These are phyloP conservation scores for Euura lappo DNA, from an alignment of 1,140 invertebrate species.

Conservation along the genomic window DNA sequence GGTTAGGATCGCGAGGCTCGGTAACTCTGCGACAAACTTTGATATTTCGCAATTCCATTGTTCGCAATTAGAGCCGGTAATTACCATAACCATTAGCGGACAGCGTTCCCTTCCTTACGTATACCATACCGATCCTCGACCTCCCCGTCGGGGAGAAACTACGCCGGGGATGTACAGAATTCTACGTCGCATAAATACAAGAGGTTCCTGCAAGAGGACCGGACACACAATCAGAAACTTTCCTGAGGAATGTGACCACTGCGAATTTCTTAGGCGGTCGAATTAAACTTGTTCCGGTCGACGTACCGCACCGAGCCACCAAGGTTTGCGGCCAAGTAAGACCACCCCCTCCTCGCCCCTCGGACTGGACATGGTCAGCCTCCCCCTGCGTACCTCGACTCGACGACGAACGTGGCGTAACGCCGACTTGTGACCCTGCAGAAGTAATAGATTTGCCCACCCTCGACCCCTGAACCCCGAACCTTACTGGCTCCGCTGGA, in stretches of 20 bases:
- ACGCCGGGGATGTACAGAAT: neutral
- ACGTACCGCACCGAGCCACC: constrained; percentile 9
- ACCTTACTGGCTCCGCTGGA: neutral
- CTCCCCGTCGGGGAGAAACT: neutral
- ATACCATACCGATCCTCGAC: neutral
- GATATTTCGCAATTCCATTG: constrained; percentile 61
- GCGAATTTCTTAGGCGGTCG: constrained; percentile 48
- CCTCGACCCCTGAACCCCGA: neutral
- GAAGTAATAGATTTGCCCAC: constrained; percentile 26
- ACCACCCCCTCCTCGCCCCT: no score
- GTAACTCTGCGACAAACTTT: constrained; percentile 45
- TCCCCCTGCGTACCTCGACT: constrained; percentile 17
- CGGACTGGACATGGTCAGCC: constrained; percentile 11
- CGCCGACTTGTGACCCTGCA: constrained; percentile 23
- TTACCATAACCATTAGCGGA: constrained; percentile 60
- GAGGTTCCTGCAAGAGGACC: constrained; percentile 26
- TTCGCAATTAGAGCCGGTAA: constrained; percentile 59
- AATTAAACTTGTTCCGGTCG: constrained; percentile 49
- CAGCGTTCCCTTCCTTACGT: neutral
- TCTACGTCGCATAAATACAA: constrained; percentile 44
- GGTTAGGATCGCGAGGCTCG: no score
- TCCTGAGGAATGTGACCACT: constrained; percentile 50
- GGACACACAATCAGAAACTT: constrained; percentile 55
- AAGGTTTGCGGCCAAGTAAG: neutral
- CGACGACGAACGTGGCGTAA: constrained; percentile 25